phyloP scores from a whole-genome alignment of 2,888 invertebrate genomes.

The Synergus japonicus region DNA sequence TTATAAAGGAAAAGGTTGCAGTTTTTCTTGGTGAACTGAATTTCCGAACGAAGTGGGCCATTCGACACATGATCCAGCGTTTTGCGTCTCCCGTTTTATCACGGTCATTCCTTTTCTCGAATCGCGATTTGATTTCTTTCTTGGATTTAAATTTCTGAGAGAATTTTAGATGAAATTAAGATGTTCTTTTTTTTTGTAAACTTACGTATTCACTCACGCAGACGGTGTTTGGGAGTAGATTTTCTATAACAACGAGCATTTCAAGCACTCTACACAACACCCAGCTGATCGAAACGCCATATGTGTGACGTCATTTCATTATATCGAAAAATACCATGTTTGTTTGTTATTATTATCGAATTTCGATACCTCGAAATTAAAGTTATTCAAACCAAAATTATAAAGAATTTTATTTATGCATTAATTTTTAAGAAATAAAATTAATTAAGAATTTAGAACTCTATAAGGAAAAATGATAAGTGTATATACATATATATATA shows the following conservation, averaged over 20 bases:
- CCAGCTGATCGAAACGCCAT: constrained; percentile 77
- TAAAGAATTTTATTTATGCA: no score
- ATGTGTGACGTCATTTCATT: constrained; percentile 73
- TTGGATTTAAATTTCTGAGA: constrained; percentile 3
- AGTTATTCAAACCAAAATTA: neutral
- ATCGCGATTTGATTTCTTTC: neutral
- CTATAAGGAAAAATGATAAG: no score
- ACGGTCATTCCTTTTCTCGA: constrained; percentile 15
- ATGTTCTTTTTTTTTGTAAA: constrained; percentile 53
- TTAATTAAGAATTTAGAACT: no score
- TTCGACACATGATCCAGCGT: constrained; percentile 65
- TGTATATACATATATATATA: no score
- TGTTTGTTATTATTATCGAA: constrained; percentile 20
- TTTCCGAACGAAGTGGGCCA: constrained; percentile 55
- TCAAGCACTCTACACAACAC: constrained; percentile 75
- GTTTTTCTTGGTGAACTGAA: neutral
- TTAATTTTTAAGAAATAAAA: no score
- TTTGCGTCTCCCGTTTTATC: constrained; percentile 61
- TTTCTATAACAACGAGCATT: constrained; percentile 71
- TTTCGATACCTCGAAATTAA: constrained; percentile 1
- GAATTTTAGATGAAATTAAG: neutral
- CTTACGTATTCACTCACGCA: constrained; percentile 73
- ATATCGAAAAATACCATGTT: constrained; percentile 42
- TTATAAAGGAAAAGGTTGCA: neutral
- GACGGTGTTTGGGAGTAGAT: constrained; percentile 65